A percentile compares a stretch with the other conserved stretches of the same genome.
phyloP scores from a whole-genome alignment of 2,888 invertebrate genomes.

The Drosophila monieri region DNA sequence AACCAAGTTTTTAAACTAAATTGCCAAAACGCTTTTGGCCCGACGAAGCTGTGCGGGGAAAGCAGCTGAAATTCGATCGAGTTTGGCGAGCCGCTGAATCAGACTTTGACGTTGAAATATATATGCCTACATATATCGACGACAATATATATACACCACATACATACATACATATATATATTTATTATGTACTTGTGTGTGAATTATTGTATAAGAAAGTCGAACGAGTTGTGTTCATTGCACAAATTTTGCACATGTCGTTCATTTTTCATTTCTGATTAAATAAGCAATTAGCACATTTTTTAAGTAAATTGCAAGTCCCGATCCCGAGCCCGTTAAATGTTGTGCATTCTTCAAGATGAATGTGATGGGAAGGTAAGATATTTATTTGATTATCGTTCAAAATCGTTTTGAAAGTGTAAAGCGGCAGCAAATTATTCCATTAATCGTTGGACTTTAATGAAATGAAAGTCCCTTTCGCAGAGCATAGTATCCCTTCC shows the following conservation, averaged over 20 bases:
- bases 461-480: neutral
- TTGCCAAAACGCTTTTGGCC: conserved; percentile 8
- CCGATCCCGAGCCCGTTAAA: conserved; percentile 7
- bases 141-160: neutral
- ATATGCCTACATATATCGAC: conserved; percentile 2
- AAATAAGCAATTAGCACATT: conserved; percentile 56
- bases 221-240: conserved; percentile 35
- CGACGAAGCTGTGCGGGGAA: conserved; percentile 14
- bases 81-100: conserved; percentile 39
- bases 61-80: conserved; percentile 15
- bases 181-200: conserved; percentile 2
- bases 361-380: neutral
- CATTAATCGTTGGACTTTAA: neutral
- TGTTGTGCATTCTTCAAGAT: neutral
- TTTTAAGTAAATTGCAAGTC: conserved; percentile 20
- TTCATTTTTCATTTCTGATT: conserved; percentile 51
- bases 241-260: conserved; percentile 56
- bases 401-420: neutral
- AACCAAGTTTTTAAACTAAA: conserved; percentile 11
- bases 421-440: neutral
- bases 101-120: conserved; percentile 22
- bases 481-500: neutral
- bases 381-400: neutral
- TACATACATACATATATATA: neutral
- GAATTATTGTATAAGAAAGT: conserved; percentile 45